phyloP scores from a whole-genome alignment of 2,113 vertebrate species.

The Sinocyclocheilus grahami region DNA sequence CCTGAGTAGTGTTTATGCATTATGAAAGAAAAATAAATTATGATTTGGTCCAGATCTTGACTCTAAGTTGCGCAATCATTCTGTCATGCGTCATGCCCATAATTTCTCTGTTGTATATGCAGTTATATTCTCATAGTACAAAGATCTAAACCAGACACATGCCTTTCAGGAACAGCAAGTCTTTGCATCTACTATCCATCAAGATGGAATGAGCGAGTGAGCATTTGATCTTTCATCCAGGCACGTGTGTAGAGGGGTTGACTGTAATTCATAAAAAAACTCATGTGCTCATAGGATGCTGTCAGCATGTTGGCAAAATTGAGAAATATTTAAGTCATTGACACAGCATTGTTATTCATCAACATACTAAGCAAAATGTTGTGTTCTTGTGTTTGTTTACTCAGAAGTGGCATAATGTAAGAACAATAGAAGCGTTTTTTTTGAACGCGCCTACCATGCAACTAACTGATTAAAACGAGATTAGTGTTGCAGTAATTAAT shows the following conservation, averaged over 20 bases:
- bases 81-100: constrained; percentile 57
- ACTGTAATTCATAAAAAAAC: not conserved
- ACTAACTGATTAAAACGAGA: not conserved
- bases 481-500: not conserved
- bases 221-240: constrained; percentile 75
- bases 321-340: not conserved
- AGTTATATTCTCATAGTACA: constrained; percentile 29
- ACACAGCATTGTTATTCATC: not conserved
- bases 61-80: constrained; percentile 58
- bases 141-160: constrained; percentile 54
- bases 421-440: constrained; percentile 1
- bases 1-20: not conserved
- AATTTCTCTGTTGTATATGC: constrained; percentile 50
- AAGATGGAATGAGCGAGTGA: constrained; percentile 75
- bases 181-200: constrained; percentile 78
- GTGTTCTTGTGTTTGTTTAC: not conserved
- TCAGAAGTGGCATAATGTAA: not conserved
- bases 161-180: constrained; percentile 65
- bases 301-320: not conserved
- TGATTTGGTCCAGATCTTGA: constrained; percentile 54
- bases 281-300: not conserved
- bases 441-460: not conserved
- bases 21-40: constrained; percentile 42
- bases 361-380: not conserved
- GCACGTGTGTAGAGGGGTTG: not conserved